Conservation (phyloP, 2,113 vertebrate genomes). For the Melozone crissalis region DNA sequence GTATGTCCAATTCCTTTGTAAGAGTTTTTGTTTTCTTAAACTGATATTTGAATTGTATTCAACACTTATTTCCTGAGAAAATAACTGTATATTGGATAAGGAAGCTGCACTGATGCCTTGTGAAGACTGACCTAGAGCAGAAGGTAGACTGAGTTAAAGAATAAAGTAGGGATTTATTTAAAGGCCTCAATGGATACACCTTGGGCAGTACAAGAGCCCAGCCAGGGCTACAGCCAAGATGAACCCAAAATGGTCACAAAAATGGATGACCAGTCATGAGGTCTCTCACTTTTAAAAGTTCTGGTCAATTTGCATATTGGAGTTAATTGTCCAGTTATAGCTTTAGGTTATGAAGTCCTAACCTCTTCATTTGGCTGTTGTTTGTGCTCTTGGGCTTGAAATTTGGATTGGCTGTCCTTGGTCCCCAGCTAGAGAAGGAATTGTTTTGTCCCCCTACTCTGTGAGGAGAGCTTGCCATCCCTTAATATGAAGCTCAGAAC, state of each 20-base stretch:
- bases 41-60: background rate
- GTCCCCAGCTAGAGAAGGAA: background rate
- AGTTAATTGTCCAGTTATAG: background rate
- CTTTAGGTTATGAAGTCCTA: background rate
- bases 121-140: background rate
- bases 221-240: background rate
- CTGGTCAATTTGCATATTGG: background rate
- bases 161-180: background rate
- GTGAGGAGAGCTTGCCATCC: background rate
- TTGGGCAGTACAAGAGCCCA: background rate
- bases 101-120: background rate
- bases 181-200: background rate
- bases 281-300: background rate
- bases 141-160: background rate
- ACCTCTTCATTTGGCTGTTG: background rate
- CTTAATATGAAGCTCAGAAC: background rate
- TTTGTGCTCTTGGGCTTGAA: background rate
- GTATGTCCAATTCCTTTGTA: background rate
- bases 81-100: background rate
- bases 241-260: background rate
- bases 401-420: background rate
- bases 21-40: slow-evolving; percentile 5
- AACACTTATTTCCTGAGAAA: slow-evolving; percentile 7
- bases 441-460: background rate
- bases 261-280: accelerated